Base-by-base conservation (phyloP, 2,797 vertebrate genomes). In the Onychomys torridus region DNA sequence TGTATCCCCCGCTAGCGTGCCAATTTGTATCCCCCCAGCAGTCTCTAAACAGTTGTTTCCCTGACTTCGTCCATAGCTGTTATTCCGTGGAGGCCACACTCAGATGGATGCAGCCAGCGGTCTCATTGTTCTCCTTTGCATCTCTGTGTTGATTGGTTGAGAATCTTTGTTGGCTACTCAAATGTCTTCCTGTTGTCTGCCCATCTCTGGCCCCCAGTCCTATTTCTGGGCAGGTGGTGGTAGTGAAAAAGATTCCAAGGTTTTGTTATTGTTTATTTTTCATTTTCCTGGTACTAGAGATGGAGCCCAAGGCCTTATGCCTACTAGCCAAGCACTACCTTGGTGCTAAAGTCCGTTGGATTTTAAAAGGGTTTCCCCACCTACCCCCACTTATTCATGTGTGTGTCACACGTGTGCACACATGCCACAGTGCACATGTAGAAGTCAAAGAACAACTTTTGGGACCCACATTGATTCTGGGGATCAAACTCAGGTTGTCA, bases 151-250 rank as follows among this genome's bases (percentile, higher is more conserved):
- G 69, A 25, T 34, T 86, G 77, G 37, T 46, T 93, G 63, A 92
- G 82, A 93, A 90, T 82, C 37, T 75, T 79, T 84, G 83, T 69
- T 90, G 52, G n/a, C 8, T 59, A 43, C 87, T 89, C 78, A 75
- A 0, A 77, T 92, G 52, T 93, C 63, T 96, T 69, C 71, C 40
- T 90, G 23, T 88, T 73, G 52, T 91, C 29, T 67, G 46, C 55
- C 79, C 3, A n/a, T 5, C n/a, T 67, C 29, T 43, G 46, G 25
- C 27, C 37, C 37, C 55, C 52, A 93, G 95, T 84, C 69, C 17
- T 79, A 67, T 46, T 86, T 46, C 69, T 86, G 69, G 23, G 65
- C 37, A 19, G 43, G 63, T 37, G 37, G 63, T 78, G 69, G 43
- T 25, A 61, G 84, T 57, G 90, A 83, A 85, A 85, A 78, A n/a